Base-by-base conservation (phyloP, 2,888 invertebrate genomes). In the Euzophera pinguis region DNA sequence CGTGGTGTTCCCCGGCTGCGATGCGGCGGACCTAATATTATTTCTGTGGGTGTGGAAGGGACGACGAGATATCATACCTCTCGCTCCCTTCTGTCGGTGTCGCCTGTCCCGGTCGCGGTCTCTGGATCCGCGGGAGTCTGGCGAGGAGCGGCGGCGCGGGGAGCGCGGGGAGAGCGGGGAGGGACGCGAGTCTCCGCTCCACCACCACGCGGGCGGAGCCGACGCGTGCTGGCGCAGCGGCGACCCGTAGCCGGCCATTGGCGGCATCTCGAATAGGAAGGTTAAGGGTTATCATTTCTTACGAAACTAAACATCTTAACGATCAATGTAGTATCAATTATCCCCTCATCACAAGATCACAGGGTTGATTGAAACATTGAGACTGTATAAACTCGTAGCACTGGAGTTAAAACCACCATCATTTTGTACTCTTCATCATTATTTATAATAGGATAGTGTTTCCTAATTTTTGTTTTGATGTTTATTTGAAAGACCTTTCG, bases 1-100 rank as follows among this genome's bases (percentile, higher is more conserved):
- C 74, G 97, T 98, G 92, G 98, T 98, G 55, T 96, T 97, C 82
- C 98, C 98, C 9, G 94, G 98, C 54, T 95, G 95, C 77, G 98
- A 98, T 90, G 94, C 97, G 51, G 94, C 96, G 61, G n/a, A n/a
- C n/a, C n/a, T n/a, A n/a, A n/a, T n/a, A n/a, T n/a, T n/a, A n/a
- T n/a, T 29, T 6, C 29, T 29, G 4, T 10, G 3, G 14, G 14
- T 16, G 9, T 39, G 9, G 14, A 39, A 6, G 16, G 7, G 1
- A 38, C 0, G 3, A 16, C 7, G 7, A 2, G 22, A 3, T 22
- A 22, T 22, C 22, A 0, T 42, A 48, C 49, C 49, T 32, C 49
- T 29, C 1, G 17, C 10, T 12, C 47, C 83, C 67, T 79, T 82
- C 43, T 75, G 78, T 0, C 84, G 71, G 27, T 73, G 81, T 0